Evolutionary conservation across 2,113 vertebrate species (phyloP).

Genomic region (Limnothrissa miodon): DNA sequence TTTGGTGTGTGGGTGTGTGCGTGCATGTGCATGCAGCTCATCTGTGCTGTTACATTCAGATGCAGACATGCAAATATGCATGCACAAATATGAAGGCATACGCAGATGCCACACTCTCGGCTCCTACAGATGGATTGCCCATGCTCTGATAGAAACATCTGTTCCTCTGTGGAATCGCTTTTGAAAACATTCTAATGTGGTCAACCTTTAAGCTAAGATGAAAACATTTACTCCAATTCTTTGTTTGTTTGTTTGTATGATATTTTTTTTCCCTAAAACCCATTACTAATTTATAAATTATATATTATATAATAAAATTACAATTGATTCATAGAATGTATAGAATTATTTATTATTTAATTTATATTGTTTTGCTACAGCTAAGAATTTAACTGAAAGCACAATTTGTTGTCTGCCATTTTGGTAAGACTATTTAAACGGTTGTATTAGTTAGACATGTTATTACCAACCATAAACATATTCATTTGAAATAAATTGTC

Average conservation of each 20-base stretch:
- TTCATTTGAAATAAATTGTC: too few species aligned
- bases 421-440: too few species aligned
- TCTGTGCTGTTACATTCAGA: neutral
- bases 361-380: too few species aligned
- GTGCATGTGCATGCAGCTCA: neutral
- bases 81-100: neutral
- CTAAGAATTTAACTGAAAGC: too few species aligned
- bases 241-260: neutral
- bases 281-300: neutral
- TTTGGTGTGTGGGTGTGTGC: neutral
- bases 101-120: neutral
- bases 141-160: neutral
- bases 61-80: neutral
- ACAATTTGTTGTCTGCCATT: too few species aligned
- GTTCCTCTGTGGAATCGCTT: neutral
- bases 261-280: neutral
- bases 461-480: too few species aligned
- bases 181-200: neutral
- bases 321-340: too few species aligned
- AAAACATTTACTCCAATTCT: neutral
- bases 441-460: too few species aligned
- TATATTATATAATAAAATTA: too few species aligned
- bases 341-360: too few species aligned
- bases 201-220: neutral
- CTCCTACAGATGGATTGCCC: neutral